Conservation (phyloP, 1,140 invertebrate species). For the Temnothorax curvispinosus region DNA sequence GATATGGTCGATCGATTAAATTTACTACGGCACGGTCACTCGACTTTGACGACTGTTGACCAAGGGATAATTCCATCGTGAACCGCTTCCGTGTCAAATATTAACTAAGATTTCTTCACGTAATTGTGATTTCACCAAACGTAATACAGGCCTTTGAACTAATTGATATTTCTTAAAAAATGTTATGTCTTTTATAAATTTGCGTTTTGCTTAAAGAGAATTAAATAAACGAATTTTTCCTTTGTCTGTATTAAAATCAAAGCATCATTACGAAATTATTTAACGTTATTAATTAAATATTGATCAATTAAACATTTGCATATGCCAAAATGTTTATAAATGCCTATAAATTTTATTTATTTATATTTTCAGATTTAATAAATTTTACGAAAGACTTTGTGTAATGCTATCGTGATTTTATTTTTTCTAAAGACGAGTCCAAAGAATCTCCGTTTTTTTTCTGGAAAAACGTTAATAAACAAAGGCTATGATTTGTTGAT, state of each 20-base stretch:
- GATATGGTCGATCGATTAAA: conserved; percentile 43
- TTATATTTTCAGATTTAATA: neutral
- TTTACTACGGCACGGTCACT: neutral
- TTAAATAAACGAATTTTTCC: neutral
- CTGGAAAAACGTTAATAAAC: neutral
- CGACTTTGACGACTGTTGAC: conserved; percentile 26
- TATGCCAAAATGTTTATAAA: neutral
- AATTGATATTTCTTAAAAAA: neutral
- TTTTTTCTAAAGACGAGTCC: neutral
- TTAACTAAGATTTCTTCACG: conserved; percentile 13
- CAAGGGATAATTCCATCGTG: neutral
- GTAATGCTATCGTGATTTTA: neutral
- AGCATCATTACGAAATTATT: neutral
- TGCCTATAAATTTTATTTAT: neutral
- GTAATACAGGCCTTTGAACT: neutral
- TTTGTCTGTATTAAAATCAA: neutral
- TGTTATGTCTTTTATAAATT: neutral
- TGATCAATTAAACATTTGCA: neutral
- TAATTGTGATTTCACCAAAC: neutral
- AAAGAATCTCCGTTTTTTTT: neutral
- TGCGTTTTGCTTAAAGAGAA: neutral
- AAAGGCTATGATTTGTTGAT: neutral
- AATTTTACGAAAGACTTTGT: neutral
- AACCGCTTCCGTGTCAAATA: conserved; percentile 2
- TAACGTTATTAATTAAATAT: neutral